phyloP scores from a whole-genome alignment of 2,797 vertebrate species.

The Vipera latastei region DNA sequence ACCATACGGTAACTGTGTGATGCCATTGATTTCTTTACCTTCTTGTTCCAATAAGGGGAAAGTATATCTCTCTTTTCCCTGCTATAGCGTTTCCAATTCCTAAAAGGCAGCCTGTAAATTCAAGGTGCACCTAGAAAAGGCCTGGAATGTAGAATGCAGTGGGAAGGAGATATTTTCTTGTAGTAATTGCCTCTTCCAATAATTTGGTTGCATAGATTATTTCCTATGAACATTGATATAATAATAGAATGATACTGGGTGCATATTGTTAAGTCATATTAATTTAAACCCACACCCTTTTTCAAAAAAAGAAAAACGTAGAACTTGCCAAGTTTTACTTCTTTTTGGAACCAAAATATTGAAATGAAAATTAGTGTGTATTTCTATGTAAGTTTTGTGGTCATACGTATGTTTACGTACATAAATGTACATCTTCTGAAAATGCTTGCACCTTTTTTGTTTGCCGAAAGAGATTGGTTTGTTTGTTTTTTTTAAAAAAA shows the following conservation, averaged over 20 bases:
- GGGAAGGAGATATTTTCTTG: background rate
- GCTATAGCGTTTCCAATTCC: background rate
- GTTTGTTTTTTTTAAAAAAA: background rate
- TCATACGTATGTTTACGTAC: background rate
- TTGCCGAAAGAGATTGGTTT: background rate
- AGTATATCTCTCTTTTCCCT: too few species aligned
- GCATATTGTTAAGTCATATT: background rate
- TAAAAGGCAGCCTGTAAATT: background rate
- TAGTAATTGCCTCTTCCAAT: too few species aligned
- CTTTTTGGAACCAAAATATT: background rate
- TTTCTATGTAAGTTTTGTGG: background rate
- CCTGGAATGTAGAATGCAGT: background rate
- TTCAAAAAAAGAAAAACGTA: background rate
- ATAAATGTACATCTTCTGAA: background rate
- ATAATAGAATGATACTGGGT: background rate
- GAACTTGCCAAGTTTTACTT: background rate
- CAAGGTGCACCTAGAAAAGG: background rate
- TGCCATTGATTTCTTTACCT: background rate
- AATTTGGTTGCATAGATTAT: background rate
- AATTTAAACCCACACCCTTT: background rate
- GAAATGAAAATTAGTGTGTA: background rate
- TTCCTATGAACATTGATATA: background rate
- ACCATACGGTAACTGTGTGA: background rate
- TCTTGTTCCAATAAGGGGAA: background rate
- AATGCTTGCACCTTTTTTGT: background rate